Evolutionary conservation across 2,797 vertebrate genomes (phyloP).

Genomic region (Setipinna tenuifilis): DNA sequence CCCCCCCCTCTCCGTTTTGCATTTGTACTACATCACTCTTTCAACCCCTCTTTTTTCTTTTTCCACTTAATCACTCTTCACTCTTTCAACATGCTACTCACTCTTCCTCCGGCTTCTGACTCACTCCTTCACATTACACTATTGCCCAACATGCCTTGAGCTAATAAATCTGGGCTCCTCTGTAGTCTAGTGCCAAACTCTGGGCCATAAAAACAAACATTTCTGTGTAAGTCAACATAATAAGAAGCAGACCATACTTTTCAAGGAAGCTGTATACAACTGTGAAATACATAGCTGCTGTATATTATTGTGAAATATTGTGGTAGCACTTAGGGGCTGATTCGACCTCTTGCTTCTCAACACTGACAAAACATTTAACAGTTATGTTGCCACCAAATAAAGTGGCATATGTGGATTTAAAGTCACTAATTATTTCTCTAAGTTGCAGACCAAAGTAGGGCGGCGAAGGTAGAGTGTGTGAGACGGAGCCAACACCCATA

Average conservation of each 20-base stretch:
- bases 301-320: neutral
- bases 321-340: neutral
- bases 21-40: too few relatives aligned
- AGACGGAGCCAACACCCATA: conserved; percentile 58
- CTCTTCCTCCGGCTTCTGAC: neutral
- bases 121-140: neutral
- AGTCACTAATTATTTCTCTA: neutral
- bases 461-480: neutral
- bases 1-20: too few relatives aligned
- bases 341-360: neutral
- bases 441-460: neutral
- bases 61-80: neutral
- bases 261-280: neutral
- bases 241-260: neutral
- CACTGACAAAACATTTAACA: neutral
- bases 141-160: neutral
- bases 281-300: too few relatives aligned
- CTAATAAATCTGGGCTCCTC: neutral
- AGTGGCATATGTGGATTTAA: neutral
- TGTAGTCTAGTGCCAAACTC: conserved; percentile 1
- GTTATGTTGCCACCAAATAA: neutral
- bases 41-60: too few relatives aligned
- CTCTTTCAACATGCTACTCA: neutral
- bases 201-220: neutral
- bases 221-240: neutral